Percentiles rank a stretch among this genome's conserved stretches.
These are phyloP conservation scores for Cheilosia soror DNA, from an alignment of 2,888 invertebrate species.

Conservation along the genomic window DNA sequence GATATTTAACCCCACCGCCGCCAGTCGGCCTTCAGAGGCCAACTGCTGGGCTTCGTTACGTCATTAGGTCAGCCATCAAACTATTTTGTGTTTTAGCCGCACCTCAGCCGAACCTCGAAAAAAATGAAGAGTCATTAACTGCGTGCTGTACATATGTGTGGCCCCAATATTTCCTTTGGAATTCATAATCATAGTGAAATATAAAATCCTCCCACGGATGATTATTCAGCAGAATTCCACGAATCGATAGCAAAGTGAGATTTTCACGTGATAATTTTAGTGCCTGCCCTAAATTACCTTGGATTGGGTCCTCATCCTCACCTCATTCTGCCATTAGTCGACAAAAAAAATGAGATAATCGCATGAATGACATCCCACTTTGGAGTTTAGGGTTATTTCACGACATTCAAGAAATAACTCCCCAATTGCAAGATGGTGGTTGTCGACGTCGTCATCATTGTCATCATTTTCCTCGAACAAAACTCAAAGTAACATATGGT, in stretches of 20 bases:
- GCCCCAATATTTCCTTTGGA: slow-evolving; percentile 45
- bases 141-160: slow-evolving; percentile 32
- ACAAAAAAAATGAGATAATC: slow-evolving; percentile 53
- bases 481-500: slow-evolving; percentile 25
- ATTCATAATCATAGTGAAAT: slow-evolving; percentile 42
- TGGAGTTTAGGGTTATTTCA: slow-evolving; percentile 13
- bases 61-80: slow-evolving; percentile 50
- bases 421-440: slow-evolving; percentile 8
- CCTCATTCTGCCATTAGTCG: slow-evolving; percentile 25
- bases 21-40: slow-evolving; percentile 50
- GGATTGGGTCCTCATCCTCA: neutral
- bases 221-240: slow-evolving; percentile 11
- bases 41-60: slow-evolving; percentile 33
- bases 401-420: slow-evolving; percentile 26
- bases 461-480: slow-evolving; percentile 12
- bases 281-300: slow-evolving; percentile 9
- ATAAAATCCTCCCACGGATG: slow-evolving; percentile 29
- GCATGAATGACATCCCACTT: slow-evolving; percentile 4
- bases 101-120: slow-evolving; percentile 58
- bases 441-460: neutral
- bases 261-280: slow-evolving; percentile 47
- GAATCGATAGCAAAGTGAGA: slow-evolving; percentile 57
- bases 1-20: slow-evolving; percentile 29
- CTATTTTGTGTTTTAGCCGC: slow-evolving; percentile 48
- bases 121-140: slow-evolving; percentile 17